Base-by-base conservation (phyloP, 2,888 invertebrate species). In the Scelioninae gen. 2 region DNA sequence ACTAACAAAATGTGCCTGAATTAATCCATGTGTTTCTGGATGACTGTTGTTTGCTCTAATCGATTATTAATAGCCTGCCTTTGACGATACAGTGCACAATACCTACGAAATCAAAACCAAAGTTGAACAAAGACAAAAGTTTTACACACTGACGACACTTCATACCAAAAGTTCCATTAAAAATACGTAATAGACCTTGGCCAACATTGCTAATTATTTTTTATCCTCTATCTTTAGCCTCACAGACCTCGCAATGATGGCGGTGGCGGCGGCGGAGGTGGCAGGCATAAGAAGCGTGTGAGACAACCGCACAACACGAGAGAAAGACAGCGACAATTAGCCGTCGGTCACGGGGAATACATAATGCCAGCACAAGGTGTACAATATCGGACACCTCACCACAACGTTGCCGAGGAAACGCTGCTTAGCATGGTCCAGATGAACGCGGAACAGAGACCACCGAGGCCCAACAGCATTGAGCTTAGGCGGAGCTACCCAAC, bases 391-490 rank as follows among this genome's bases (percentile, higher is more conserved):
- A 88, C 90, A 50, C 89, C 90, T 33, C 90, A 90, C 82, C 89
- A 89, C 82, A 83, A 83, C 72, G 82, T 86, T 60, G 84, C 87
- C 13, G 88, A 88, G 50, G 87, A 88, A 70, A 84, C 86, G n/a
- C 79, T 86, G 72, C 79, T 88, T 82, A 89, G 88, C 63, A 88
- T 89, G 86, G 88, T 89, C 61, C 87, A 90, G 77, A 89, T 89
- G 75, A 87, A 90, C 76, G 89, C 89, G 74, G 90, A 90, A 43
- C 88, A 90, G 48, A 87, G 92, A 78, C 94, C 94, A 1, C 92
- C 93, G 3, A 88, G 96, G 77, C 96, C 96, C 4, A 95, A 93
- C 87, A 96, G 95, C 57, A 95, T 96, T 79, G 96, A 96, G 86
- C 89, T 96, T 39, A 90, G 92, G 76, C 89, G 92, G 78, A 88